These are phyloP conservation scores for Microtus oregoni DNA, from an alignment of 2,113 vertebrate genomes.

Conservation along the genomic window DNA sequence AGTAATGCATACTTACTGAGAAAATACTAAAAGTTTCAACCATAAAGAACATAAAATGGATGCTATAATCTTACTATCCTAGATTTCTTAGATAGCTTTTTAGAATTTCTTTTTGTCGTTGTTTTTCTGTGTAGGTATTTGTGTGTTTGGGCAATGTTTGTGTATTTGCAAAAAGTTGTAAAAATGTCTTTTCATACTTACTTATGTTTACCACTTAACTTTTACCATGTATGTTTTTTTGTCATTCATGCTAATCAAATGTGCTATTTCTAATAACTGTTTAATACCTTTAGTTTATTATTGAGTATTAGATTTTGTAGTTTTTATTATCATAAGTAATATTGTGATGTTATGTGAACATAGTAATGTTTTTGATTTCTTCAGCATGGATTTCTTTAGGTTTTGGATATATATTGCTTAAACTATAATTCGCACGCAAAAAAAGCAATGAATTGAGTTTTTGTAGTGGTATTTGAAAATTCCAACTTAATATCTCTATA, in stretches of 20 bases:
- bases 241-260: conserved; percentile 37
- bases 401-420: not conserved
- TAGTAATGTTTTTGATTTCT: conserved; percentile 27
- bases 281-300: conserved; percentile 33
- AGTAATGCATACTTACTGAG: conserved; percentile 2
- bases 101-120: conserved; percentile 47
- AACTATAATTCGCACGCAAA: not conserved
- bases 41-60: not conserved
- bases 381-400: conserved; percentile 28
- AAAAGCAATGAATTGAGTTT: not conserved
- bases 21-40: not conserved
- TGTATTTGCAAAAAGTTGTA: conserved; percentile 50
- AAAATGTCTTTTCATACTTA: conserved; percentile 40
- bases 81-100: not conserved
- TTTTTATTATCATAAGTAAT: conserved; percentile 51
- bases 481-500: conserved; percentile 32
- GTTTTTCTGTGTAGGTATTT: conserved; percentile 47
- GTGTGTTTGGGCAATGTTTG: conserved; percentile 42
- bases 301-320: not conserved
- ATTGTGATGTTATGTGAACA: not conserved
- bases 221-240: conserved; percentile 35
- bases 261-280: conserved; percentile 14
- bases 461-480: not conserved
- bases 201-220: conserved; percentile 30
- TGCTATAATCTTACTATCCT: not conserved